phyloP scores from a whole-genome alignment of 2,888 invertebrate genomes.

The Cheiracanthium punctorium region DNA sequence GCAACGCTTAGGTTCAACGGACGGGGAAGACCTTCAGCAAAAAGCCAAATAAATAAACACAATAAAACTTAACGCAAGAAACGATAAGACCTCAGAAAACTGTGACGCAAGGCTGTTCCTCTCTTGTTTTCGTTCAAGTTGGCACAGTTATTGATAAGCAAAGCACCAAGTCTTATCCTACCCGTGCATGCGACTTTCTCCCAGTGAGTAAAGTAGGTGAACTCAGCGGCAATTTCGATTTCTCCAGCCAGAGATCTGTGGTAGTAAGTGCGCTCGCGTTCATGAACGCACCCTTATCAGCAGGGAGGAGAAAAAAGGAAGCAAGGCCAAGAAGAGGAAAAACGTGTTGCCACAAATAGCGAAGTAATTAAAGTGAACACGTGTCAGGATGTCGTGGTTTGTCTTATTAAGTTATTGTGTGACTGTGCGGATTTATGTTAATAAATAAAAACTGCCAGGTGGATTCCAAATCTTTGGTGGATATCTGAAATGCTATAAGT shows the following conservation, averaged over 20 bases:
- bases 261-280: not conserved
- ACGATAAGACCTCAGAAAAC: not conserved
- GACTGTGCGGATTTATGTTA: too few relatives aligned
- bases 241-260: too few relatives aligned
- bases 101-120: not conserved
- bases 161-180: not conserved
- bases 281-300: not conserved
- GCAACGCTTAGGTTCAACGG: not conserved
- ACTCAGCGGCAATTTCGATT: too few relatives aligned
- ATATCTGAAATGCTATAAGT: too few relatives aligned
- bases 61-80: not conserved
- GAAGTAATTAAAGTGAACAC: not conserved
- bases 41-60: not conserved
- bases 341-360: not conserved
- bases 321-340: not conserved
- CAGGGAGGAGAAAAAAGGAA: constrained; percentile 9
- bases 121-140: not conserved
- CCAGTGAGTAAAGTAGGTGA: too few relatives aligned
- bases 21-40: not conserved
- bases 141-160: not conserved
- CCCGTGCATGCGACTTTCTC: not conserved
- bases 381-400: not conserved
- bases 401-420: not conserved
- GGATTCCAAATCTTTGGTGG: too few relatives aligned
- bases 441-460: too few relatives aligned